phyloP scores from a whole-genome alignment of 2,888 invertebrate species.

The Pammene aurita region DNA sequence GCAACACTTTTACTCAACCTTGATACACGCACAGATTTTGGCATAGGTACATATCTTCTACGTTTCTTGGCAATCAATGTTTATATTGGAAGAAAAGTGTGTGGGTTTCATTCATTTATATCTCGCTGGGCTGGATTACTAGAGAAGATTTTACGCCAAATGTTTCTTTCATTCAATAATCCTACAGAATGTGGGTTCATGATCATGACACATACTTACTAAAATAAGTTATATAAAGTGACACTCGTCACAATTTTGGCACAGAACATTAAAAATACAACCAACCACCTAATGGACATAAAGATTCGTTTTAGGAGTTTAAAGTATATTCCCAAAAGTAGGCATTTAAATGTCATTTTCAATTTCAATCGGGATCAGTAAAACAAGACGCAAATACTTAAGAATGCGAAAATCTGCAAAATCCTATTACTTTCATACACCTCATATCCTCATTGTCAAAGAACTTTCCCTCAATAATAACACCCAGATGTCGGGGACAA shows the following conservation, averaged over 20 bases:
- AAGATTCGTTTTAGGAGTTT: too few species aligned
- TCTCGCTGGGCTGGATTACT: background rate
- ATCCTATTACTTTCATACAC: slow-evolving; percentile 3
- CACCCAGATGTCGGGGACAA: slow-evolving; percentile 35
- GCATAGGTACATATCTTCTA: background rate
- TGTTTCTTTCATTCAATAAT: background rate
- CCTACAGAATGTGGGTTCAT: too few species aligned
- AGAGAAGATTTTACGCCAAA: background rate
- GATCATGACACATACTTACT: too few species aligned
- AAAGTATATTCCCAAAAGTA: too few species aligned
- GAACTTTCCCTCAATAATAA: slow-evolving; percentile 26
- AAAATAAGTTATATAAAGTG: too few species aligned
- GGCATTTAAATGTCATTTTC: background rate
- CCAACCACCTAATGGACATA: too few species aligned
- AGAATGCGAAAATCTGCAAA: background rate
- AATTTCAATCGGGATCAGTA: background rate
- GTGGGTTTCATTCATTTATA: background rate
- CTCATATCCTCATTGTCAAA: slow-evolving; percentile 8
- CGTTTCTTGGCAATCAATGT: background rate
- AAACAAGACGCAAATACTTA: background rate
- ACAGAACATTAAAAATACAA: too few species aligned
- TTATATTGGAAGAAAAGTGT: background rate
- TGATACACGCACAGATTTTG: background rate
- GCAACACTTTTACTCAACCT: too few species aligned
- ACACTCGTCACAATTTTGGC: too few species aligned